phyloP scores from a whole-genome alignment of 2,888 invertebrate genomes.

The Eumacrocentrus americanus region DNA sequence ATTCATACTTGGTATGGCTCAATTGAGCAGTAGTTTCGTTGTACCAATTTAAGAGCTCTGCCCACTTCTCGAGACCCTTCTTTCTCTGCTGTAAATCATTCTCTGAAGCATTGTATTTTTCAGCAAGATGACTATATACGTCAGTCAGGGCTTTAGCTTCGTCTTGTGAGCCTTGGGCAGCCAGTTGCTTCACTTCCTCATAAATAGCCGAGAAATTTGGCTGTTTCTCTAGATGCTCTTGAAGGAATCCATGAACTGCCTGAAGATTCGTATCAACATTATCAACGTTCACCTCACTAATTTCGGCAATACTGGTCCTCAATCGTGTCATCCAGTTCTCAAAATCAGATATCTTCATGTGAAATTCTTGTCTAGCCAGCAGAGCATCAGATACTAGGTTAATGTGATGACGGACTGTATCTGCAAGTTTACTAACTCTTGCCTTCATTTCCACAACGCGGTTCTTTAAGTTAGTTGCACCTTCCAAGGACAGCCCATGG shows the following conservation, averaged over 20 bases:
- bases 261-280: constrained; percentile 81
- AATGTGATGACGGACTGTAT: constrained; percentile 76
- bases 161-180: constrained; percentile 72
- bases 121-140: constrained; percentile 76
- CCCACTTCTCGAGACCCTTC: constrained; percentile 79
- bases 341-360: constrained; percentile 78
- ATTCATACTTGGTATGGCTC: constrained; percentile 79
- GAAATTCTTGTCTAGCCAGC: constrained; percentile 82
- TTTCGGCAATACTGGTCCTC: constrained; percentile 73
- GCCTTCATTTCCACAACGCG: constrained; percentile 77
- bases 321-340: constrained; percentile 81
- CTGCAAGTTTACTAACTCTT: constrained; percentile 76
- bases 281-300: constrained; percentile 81
- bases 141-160: constrained; percentile 77
- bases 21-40: constrained; percentile 80
- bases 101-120: constrained; percentile 79
- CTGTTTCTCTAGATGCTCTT: constrained; percentile 86
- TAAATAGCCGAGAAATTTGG: constrained; percentile 79
- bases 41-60: constrained; percentile 81
- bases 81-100: constrained; percentile 77
- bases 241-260: constrained; percentile 78
- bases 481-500: constrained; percentile 79
- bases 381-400: constrained; percentile 83
- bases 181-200: constrained; percentile 81
- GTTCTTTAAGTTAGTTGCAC: constrained; percentile 73